These are phyloP conservation scores for Pangasianodon gigas DNA, from an alignment of 2,113 vertebrate genomes.

Conservation along the genomic window DNA sequence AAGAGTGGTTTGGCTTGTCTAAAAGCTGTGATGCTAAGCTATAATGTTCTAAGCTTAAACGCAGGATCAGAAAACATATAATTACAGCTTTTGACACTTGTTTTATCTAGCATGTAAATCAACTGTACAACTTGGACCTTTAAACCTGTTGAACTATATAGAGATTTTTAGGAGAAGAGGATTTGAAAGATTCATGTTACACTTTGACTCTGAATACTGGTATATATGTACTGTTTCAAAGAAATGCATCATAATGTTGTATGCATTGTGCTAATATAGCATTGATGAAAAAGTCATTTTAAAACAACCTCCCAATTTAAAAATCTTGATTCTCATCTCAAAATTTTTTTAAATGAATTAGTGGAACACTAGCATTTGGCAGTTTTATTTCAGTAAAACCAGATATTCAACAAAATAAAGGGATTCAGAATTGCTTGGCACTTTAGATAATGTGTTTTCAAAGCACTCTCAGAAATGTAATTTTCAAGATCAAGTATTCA, in stretches of 20 bases:
- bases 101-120: slow-evolving; percentile 2
- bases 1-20: neutral
- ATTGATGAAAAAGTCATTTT: neutral
- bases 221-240: neutral
- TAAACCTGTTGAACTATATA: neutral
- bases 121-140: neutral
- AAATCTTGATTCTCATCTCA: neutral
- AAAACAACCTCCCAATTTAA: neutral
- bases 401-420: neutral
- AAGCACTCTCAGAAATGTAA: neutral
- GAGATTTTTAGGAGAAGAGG: neutral
- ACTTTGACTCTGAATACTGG: neutral
- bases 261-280: neutral
- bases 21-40: neutral
- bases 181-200: neutral
- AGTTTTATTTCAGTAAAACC: neutral
- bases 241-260: neutral
- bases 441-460: slow-evolving; percentile 3
- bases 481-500: neutral
- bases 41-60: neutral
- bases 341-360: neutral
- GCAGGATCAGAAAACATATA: neutral
- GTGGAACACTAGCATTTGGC: neutral
- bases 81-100: neutral
- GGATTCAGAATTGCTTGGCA: neutral